phyloP scores from a whole-genome alignment of 2,888 invertebrate species.

The Eueremaeus valkanovi region DNA sequence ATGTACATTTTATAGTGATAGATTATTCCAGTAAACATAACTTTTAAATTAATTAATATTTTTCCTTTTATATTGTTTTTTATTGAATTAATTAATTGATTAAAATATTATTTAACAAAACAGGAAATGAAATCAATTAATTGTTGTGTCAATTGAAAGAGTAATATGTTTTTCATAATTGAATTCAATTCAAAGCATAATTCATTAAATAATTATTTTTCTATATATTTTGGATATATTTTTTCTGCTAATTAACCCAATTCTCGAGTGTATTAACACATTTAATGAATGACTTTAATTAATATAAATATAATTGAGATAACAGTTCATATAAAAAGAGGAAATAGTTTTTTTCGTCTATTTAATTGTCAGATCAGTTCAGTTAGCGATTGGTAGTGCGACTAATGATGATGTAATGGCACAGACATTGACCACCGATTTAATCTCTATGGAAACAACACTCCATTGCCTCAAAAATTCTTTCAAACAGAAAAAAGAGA shows the following conservation, averaged over 20 bases:
- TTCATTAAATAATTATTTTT: no score
- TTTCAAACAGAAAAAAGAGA: not conserved
- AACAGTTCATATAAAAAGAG: not conserved
- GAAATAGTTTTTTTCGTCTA: not conserved
- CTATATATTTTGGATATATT: no score
- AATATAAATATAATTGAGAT: not conserved
- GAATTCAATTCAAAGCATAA: not conserved
- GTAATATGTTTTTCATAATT: no score
- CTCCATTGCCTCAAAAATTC: not conserved
- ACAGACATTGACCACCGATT: not conserved
- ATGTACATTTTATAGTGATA: no score
- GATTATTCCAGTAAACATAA: no score
- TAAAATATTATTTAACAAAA: no score
- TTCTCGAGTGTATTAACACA: not conserved
- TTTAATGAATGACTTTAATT: not conserved
- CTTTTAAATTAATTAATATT: no score
- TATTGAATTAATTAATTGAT: no score
- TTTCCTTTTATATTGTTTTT: no score
- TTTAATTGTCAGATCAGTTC: not conserved
- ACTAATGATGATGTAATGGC: conserved; percentile 21
- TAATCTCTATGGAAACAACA: conserved; percentile 20
- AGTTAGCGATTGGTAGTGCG: not conserved
- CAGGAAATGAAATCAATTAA: no score
- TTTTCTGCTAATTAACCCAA: not conserved
- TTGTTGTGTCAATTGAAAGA: no score